These are phyloP conservation scores for Diploscapter pachys DNA, from an alignment of 1,140 invertebrate species.

Conservation along the genomic window DNA sequence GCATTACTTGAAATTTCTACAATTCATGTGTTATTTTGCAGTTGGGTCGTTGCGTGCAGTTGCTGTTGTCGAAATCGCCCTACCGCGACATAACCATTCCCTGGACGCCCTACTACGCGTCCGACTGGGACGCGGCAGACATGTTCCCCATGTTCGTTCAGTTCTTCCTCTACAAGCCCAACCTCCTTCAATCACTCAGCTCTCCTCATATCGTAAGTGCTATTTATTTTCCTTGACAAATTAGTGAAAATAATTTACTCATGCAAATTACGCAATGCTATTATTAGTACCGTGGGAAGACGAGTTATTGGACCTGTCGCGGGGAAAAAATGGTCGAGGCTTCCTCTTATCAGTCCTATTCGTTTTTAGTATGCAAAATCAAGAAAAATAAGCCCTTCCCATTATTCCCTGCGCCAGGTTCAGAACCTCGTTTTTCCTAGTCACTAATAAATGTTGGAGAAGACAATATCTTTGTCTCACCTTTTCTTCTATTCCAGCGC, in stretches of 20 bases:
- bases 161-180: slow-evolving; percentile 54
- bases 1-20: no score
- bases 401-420: no score
- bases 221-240: slow-evolving; percentile 7
- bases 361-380: no score
- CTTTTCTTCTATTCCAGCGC: no score
- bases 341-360: no score
- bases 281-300: no score
- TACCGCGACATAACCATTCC: slow-evolving; percentile 55
- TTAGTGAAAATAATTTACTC: background rate
- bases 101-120: slow-evolving; percentile 47
- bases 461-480: no score
- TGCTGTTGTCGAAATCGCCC: slow-evolving; percentile 47
- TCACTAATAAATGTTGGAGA: no score
- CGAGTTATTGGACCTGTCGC: no score
- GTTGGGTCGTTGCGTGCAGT: slow-evolving; percentile 51
- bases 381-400: no score
- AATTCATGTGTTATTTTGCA: slow-evolving; percentile 22
- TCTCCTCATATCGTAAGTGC: slow-evolving; percentile 46
- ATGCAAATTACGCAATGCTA: no score
- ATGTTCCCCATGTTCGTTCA: slow-evolving; percentile 52
- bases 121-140: slow-evolving; percentile 55
- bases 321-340: no score
- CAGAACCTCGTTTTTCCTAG: background rate
- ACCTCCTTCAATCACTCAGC: slow-evolving; percentile 44